Evolutionary conservation across 2,797 vertebrate genomes (phyloP), one percentile per base, ranked within the genome.

Genomic region (Macropus fuliginosus): DNA sequence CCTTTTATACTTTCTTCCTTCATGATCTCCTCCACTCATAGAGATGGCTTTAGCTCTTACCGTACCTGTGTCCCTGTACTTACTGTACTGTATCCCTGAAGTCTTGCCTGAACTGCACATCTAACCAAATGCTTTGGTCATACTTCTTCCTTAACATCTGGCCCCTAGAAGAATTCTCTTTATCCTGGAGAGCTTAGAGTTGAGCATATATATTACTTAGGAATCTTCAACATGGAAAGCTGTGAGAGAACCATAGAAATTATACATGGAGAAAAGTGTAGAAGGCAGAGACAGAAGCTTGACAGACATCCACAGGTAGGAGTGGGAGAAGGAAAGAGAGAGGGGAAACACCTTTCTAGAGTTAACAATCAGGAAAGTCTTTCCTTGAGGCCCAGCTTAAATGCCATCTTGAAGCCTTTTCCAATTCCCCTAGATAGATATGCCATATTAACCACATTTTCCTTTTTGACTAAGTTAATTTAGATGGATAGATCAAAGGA

Each of bases 31-130:
- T 62, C 62, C 62, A n/a, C 8, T 34, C 34, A 66, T 16, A 66
- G 4, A 66, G 62, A n/a, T 66, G 13, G 31, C 4, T n/a, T n/a
- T 66, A n/a, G 29, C 31, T 62, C 29, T 56, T 9, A 34, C 59
- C 34, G 59, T 66, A 16, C 21, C n/a, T 21, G 0, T 21, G 2
- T 1, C n/a, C 66, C 34, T 2, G n/a, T 56, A 56, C 24, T 56
- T 56, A 28, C 66, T 9, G 0, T 9, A 21, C n/a, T 21, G 0
- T 21, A 21, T 5, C n/a, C n/a, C 34, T 0, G 16, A 21, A 74
- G 5, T 74, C 34, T 66, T n/a, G 59, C 62, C 4, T 6, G 11
- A 66, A n/a, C 62, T 66, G 62, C n/a, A 1, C 8, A 21, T 74
- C 34, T 74, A 40, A 40, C 66, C 5, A 40, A 40, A 6, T 40